These are phyloP conservation scores for Somateria mollissima DNA, from an alignment of 2,797 vertebrate species.

Conservation along the genomic window DNA sequence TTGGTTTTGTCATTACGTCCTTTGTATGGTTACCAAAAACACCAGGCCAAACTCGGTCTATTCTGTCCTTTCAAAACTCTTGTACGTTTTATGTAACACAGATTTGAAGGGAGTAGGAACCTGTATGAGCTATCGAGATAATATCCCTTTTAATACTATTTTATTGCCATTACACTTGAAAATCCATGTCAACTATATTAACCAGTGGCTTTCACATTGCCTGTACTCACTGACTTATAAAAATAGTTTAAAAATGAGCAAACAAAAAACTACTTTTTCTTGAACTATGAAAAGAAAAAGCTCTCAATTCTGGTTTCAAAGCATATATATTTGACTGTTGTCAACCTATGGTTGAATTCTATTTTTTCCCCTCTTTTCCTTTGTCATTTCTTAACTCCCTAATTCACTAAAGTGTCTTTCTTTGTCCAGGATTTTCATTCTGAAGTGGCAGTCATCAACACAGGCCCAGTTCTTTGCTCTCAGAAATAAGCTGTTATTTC, in stretches of 20 bases:
- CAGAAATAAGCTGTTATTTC: neutral
- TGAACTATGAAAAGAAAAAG: neutral
- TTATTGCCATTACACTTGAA: neutral
- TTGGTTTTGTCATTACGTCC: neutral
- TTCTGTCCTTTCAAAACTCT: neutral
- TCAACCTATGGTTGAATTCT: neutral
- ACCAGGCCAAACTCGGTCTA: neutral
- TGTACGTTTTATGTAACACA: neutral
- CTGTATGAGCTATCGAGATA: neutral
- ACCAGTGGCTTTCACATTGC: neutral
- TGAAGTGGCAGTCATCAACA: neutral
- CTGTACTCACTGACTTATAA: neutral
- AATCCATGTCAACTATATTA: neutral
- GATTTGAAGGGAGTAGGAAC: neutral
- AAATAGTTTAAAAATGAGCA: neutral
- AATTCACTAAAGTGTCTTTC: neutral
- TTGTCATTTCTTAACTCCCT: neutral
- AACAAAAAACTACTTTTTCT: neutral
- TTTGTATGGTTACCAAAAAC: neutral
- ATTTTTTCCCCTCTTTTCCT: neutral
- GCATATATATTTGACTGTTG: neutral
- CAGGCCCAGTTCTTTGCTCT: neutral
- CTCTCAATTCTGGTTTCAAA: neutral
- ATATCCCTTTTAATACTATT: neutral
- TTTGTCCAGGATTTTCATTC: neutral